Percentiles rank a stretch among this genome's conserved stretches.
phyloP scores from a whole-genome alignment of 1,140 invertebrate species.

The Pantala flavescens region DNA sequence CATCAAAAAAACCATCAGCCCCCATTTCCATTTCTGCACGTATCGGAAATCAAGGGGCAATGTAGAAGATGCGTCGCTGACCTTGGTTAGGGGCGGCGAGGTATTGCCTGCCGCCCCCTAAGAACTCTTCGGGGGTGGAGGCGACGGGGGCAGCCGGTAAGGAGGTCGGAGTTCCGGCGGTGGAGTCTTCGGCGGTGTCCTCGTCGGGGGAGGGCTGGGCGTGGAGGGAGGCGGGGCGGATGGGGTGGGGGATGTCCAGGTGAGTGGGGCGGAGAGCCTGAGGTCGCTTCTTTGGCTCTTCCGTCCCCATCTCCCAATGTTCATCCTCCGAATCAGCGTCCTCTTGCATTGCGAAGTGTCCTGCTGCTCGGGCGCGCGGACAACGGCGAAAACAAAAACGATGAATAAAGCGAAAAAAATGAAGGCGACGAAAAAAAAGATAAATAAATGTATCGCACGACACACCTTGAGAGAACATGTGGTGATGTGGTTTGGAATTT shows the following conservation, averaged over 20 bases:
- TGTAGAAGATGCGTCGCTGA: background rate
- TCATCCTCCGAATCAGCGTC: background rate
- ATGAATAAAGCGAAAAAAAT: no score
- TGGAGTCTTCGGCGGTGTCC: background rate
- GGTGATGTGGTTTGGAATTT: no score
- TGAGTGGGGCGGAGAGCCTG: conserved; percentile 21
- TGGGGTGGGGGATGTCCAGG: conserved; percentile 20
- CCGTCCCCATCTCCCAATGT: background rate
- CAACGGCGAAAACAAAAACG: background rate
- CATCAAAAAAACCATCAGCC: no score
- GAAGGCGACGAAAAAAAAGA: no score
- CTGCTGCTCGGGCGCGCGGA: background rate
- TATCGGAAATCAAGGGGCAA: no score
- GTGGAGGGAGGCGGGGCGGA: conserved; percentile 12
- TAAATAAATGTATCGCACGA: no score
- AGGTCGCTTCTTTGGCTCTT: background rate
- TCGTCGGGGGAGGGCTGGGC: background rate
- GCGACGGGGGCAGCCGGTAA: background rate
- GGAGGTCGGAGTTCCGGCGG: background rate
- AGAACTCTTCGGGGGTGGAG: background rate
- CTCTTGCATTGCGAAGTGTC: background rate
- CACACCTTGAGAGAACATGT: no score
- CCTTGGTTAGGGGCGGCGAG: background rate
- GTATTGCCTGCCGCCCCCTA: background rate
- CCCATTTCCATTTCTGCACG: no score